These are phyloP conservation scores for Porphyrio hochstetteri DNA, from an alignment of 2,113 vertebrate species.

Conservation along the genomic window DNA sequence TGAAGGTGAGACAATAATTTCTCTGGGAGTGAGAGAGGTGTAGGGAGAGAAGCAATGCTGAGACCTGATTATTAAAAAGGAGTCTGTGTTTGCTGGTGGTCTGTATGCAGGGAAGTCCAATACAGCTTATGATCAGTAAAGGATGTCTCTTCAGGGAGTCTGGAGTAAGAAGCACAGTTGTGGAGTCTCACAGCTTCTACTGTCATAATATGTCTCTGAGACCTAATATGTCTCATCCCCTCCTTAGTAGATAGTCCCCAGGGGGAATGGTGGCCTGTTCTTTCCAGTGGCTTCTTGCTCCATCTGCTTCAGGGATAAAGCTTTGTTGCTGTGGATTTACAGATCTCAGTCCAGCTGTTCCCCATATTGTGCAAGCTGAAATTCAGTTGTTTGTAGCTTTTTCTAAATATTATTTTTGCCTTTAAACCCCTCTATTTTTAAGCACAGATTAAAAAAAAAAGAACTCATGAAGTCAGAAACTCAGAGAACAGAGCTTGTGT, in stretches of 20 bases:
- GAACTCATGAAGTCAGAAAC: not conserved
- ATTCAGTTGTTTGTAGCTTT: not conserved
- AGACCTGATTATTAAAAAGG: not conserved
- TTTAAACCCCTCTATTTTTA: not conserved
- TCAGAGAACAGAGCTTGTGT: not conserved
- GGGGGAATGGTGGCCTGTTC: not conserved
- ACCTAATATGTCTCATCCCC: not conserved
- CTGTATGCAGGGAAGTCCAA: not conserved
- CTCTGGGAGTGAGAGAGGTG: not conserved
- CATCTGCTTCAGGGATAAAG: not conserved
- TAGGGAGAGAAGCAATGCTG: not conserved
- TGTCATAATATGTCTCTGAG: not conserved
- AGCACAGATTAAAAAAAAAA: not conserved
- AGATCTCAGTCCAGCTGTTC: not conserved
- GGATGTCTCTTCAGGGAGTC: not conserved
- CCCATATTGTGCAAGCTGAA: not conserved
- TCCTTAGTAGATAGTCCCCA: not conserved
- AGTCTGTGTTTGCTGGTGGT: not conserved
- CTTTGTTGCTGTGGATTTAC: not conserved
- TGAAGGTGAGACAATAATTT: not conserved
- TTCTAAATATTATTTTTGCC: not conserved
- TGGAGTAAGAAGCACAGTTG: not conserved
- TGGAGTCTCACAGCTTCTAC: not conserved
- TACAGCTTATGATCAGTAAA: not conserved
- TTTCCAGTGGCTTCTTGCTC: not conserved